A percentile compares a stretch with the other conserved stretches of the same genome.
phyloP scores from a whole-genome alignment of 2,113 vertebrate species.

The Cariama cristata region DNA sequence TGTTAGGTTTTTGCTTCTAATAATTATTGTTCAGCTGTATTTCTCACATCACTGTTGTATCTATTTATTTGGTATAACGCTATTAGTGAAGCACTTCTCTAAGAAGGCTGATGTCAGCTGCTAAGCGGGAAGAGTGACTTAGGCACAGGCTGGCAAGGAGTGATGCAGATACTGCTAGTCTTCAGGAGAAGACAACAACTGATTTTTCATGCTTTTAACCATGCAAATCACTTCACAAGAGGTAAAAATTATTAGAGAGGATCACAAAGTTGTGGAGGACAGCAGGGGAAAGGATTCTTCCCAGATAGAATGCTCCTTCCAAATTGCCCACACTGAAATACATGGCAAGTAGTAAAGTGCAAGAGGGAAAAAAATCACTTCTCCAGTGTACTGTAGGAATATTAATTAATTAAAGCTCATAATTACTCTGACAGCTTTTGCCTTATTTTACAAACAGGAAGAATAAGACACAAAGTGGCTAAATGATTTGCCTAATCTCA shows the following conservation, averaged over 20 bases:
- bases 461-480: neutral
- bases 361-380: neutral
- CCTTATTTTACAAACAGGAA: neutral
- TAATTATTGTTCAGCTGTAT: constrained; percentile 7
- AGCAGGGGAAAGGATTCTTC: neutral
- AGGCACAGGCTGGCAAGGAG: constrained; percentile 26
- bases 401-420: neutral
- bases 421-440: constrained; percentile 14
- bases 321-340: neutral
- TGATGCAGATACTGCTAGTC: neutral
- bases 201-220: neutral
- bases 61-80: neutral
- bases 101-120: neutral
- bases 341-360: neutral
- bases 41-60: neutral
- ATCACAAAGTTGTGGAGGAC: neutral
- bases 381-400: neutral
- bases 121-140: constrained; percentile 39
- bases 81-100: neutral
- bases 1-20: constrained; percentile 1
- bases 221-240: neutral
- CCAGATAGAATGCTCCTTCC: neutral
- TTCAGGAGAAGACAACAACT: neutral
- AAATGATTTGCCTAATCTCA: neutral
- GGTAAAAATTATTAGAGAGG: neutral